Evolutionary conservation across 2,888 invertebrate species (phyloP).

Genomic region (Drosophila paramelanica): DNA sequence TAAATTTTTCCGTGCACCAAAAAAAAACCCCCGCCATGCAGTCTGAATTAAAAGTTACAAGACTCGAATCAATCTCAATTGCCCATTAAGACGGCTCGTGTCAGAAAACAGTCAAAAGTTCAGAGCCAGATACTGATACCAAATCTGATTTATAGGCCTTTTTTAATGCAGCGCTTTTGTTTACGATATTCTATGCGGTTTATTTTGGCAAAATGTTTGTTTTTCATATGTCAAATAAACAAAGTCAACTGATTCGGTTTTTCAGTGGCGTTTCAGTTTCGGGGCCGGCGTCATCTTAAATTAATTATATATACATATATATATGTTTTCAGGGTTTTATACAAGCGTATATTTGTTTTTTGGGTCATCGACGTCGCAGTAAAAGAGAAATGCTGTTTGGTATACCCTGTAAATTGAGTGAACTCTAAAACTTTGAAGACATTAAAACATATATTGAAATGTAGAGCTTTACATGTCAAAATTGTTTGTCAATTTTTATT

Average conservation of each 20-base stretch:
- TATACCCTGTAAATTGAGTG: constrained; percentile 20
- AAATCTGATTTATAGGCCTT: constrained; percentile 27
- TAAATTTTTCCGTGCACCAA: background rate
- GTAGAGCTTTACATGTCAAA: too few relatives aligned
- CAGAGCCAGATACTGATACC: background rate
- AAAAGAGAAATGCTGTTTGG: background rate
- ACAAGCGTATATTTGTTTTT: constrained; percentile 36
- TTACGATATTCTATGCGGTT: constrained; percentile 32
- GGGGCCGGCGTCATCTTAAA: constrained; percentile 30
- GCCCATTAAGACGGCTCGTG: background rate
- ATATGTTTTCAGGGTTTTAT: constrained; percentile 25
- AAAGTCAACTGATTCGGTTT: constrained; percentile 66
- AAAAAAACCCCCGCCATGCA: constrained; percentile 48
- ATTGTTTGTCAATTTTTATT: too few relatives aligned
- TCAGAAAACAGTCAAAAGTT: background rate
- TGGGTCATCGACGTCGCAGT: constrained; percentile 66
- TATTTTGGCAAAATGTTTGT: constrained; percentile 34
- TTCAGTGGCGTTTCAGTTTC: constrained; percentile 14
- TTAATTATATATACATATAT: constrained; percentile 7
- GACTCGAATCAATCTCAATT: background rate
- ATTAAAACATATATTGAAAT: too few relatives aligned
- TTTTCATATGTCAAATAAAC: constrained; percentile 64
- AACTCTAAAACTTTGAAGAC: background rate
- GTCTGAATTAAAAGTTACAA: constrained; percentile 37
- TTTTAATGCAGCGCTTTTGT: constrained; percentile 24